Percentiles rank a stretch among this genome's conserved stretches.
These are phyloP conservation scores for Miniopterus natalensis DNA, from an alignment of 2,113 vertebrate species.

Conservation along the genomic window DNA sequence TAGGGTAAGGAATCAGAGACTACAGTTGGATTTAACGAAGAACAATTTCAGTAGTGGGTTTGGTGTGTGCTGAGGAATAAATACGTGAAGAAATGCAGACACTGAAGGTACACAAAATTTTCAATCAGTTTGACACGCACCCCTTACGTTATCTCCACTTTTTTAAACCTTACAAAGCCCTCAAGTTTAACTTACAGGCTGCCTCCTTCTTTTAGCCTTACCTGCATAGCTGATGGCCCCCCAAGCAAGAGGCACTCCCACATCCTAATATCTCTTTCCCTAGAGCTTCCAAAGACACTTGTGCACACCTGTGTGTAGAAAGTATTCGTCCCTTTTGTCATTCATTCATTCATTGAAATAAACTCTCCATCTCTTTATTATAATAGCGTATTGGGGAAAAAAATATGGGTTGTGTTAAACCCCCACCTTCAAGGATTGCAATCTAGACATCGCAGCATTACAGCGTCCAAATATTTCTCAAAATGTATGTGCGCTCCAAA, in stretches of 20 bases:
- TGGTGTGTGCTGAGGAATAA: not conserved
- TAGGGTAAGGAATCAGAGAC: not conserved
- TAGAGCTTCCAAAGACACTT: not conserved
- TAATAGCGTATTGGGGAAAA: not conserved
- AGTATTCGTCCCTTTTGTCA: not conserved
- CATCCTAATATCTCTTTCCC: not conserved
- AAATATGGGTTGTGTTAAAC: not conserved
- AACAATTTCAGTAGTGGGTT: not conserved
- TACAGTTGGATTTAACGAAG: not conserved
- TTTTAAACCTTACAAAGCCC: not conserved
- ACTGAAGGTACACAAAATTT: not conserved
- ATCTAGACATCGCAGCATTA: not conserved
- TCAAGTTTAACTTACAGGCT: not conserved
- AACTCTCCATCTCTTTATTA: conserved; percentile 19
- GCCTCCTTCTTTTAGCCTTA: not conserved
- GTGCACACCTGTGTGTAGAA: not conserved
- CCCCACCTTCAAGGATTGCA: not conserved
- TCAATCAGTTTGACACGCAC: not conserved
- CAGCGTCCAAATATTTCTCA: conserved; percentile 2
- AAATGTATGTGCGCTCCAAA: not conserved
- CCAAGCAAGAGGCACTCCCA: not conserved
- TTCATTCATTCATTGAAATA: conserved; percentile 3
- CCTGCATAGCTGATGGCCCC: not conserved
- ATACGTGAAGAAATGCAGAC: not conserved
- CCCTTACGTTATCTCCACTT: not conserved